These are phyloP conservation scores for Sinopyrophorus schimmeli DNA, from an alignment of 2,888 invertebrate genomes.

Conservation along the genomic window DNA sequence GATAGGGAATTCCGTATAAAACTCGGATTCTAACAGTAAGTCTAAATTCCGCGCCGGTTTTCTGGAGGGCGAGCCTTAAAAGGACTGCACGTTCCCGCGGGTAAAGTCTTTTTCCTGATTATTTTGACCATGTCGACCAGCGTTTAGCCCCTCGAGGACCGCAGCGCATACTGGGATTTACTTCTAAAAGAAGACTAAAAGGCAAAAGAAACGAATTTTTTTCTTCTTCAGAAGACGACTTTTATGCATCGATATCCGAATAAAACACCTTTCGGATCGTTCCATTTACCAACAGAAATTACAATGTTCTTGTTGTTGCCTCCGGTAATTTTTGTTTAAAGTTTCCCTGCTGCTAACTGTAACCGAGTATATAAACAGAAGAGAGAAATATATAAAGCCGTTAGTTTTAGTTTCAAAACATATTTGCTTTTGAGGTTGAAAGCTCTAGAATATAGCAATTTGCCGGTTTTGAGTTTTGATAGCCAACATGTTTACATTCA, in stretches of 20 bases:
- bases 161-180: constrained; percentile 33
- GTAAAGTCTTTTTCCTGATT: constrained; percentile 38
- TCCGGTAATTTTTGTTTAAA: constrained; percentile 4
- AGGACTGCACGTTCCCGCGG: constrained; percentile 33
- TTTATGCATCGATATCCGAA: no score
- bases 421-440: constrained; percentile 23
- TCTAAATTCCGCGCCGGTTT: constrained; percentile 26
- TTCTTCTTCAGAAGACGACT: background rate
- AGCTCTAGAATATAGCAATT: constrained; percentile 20
- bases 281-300: no score
- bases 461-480: constrained; percentile 25
- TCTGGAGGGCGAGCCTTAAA: constrained; percentile 31
- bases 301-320: no score
- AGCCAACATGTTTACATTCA: constrained; percentile 29
- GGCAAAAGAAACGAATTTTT: constrained; percentile 1
- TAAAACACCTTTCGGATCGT: no score
- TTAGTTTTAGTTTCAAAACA: constrained; percentile 23
- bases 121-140: constrained; percentile 37
- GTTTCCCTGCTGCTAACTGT: background rate
- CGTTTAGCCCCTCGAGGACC: constrained; percentile 30
- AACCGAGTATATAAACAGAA: constrained; percentile 12
- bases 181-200: constrained; percentile 1
- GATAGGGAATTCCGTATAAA: constrained; percentile 20
- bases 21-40: constrained; percentile 9
- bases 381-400: constrained; percentile 18